These are phyloP conservation scores for Rhagoletis pomonella DNA, from an alignment of 1,140 invertebrate species.

Conservation along the genomic window DNA sequence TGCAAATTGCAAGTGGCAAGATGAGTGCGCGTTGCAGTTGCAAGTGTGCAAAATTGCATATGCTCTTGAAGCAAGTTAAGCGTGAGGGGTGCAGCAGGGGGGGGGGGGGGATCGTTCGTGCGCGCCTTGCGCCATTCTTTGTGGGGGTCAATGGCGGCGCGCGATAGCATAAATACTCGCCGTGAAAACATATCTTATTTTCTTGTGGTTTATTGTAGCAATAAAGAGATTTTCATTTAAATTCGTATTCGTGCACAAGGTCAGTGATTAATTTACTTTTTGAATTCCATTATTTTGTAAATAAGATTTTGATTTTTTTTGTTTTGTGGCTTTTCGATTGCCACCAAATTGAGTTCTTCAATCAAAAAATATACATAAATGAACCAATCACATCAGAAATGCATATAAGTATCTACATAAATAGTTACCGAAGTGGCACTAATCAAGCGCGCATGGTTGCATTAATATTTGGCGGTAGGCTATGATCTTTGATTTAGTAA, in stretches of 20 bases:
- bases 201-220: neutral
- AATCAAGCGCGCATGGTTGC: too few relatives aligned
- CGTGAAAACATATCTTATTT: neutral
- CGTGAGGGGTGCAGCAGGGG: neutral
- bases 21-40: neutral
- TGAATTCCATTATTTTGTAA: too few relatives aligned
- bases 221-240: neutral
- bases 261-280: neutral
- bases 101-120: neutral
- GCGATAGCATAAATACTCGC: neutral
- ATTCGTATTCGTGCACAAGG: neutral
- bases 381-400: neutral
- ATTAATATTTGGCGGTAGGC: too few relatives aligned
- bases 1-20: conserved; percentile 46
- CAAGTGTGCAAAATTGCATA: too few relatives aligned
- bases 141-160: neutral
- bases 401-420: neutral
- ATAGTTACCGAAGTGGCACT: too few relatives aligned
- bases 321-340: too few relatives aligned
- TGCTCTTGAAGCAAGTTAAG: too few relatives aligned
- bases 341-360: too few relatives aligned
- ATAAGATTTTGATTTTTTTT: too few relatives aligned
- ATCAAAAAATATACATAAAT: too few relatives aligned
- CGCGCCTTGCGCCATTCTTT: neutral
- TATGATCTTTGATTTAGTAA: too few relatives aligned